Evolutionary conservation across 2,113 vertebrate species (phyloP).

Genomic region (Atlantisia rogersi): DNA sequence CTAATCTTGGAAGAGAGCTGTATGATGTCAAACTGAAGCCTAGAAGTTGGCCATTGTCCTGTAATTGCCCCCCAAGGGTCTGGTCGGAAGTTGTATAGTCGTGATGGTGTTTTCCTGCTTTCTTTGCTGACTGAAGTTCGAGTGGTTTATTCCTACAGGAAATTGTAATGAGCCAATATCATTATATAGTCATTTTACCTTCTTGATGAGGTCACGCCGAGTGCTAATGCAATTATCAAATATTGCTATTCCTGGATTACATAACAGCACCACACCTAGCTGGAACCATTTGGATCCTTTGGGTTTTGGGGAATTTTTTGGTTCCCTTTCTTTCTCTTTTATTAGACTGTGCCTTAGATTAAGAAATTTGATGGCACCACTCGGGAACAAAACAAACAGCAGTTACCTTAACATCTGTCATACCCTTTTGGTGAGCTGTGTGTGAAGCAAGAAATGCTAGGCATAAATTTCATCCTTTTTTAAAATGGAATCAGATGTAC

Average conservation of each 20-base stretch:
- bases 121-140: background rate
- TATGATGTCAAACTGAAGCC: background rate
- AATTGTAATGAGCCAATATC: slow-evolving; percentile 36
- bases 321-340: background rate
- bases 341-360: background rate
- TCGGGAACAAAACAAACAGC: slow-evolving; percentile 12
- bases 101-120: background rate
- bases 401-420: slow-evolving; percentile 7
- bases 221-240: slow-evolving; percentile 41
- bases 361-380: background rate
- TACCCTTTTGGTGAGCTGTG: background rate
- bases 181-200: slow-evolving; percentile 44
- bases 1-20: background rate
- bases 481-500: background rate
- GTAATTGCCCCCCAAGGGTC: background rate
- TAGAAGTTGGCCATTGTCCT: slow-evolving; percentile 2
- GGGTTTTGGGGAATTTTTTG: background rate
- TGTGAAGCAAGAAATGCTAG: slow-evolving; percentile 13
- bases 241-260: background rate
- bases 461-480: slow-evolving; percentile 20
- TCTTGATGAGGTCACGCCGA: slow-evolving; percentile 26
- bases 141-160: slow-evolving; percentile 9
- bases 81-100: background rate
- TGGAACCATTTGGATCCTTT: background rate
- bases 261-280: background rate